Percentiles rank a stretch among this genome's conserved stretches.
Evolutionary conservation across 2,797 vertebrate genomes (phyloP).

Genomic region (Esox lucius): DNA sequence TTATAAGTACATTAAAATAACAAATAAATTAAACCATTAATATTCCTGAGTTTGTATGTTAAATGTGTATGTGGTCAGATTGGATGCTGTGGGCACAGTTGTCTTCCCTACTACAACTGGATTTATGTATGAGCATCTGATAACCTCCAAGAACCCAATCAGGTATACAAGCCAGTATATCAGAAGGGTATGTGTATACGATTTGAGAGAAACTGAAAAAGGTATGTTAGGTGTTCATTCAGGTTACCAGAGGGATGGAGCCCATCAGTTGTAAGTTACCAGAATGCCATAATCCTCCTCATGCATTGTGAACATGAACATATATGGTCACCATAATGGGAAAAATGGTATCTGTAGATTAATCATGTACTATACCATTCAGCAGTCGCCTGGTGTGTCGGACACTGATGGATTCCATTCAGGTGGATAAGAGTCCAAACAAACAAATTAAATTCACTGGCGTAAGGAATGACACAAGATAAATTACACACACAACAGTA

Average conservation of each 20-base stretch:
- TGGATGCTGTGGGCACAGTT: no score
- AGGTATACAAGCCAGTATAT: constrained; percentile 22
- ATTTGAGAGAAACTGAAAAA: neutral
- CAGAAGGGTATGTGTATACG: neutral
- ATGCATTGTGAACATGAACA: neutral
- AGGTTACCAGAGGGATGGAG: neutral
- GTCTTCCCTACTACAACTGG: no score
- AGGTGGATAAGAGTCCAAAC: neutral
- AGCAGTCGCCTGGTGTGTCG: neutral
- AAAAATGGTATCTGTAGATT: neutral
- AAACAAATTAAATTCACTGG: neutral
- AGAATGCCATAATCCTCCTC: neutral
- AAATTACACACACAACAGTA: neutral
- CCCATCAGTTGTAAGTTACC: neutral
- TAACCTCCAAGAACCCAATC: neutral
- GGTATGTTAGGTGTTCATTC: neutral
- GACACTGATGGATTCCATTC: neutral
- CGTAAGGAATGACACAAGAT: neutral
- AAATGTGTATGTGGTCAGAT: no score
- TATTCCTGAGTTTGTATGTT: neutral
- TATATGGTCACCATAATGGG: constrained; percentile 1
- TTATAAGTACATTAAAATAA: no score
- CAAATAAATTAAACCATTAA: no score
- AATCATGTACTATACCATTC: neutral
- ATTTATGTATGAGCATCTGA: no score